Percentiles rank a stretch among this genome's conserved stretches.
Evolutionary conservation across 1,140 invertebrate species (phyloP).

Genomic region (Yoshiicerus persimilis): DNA sequence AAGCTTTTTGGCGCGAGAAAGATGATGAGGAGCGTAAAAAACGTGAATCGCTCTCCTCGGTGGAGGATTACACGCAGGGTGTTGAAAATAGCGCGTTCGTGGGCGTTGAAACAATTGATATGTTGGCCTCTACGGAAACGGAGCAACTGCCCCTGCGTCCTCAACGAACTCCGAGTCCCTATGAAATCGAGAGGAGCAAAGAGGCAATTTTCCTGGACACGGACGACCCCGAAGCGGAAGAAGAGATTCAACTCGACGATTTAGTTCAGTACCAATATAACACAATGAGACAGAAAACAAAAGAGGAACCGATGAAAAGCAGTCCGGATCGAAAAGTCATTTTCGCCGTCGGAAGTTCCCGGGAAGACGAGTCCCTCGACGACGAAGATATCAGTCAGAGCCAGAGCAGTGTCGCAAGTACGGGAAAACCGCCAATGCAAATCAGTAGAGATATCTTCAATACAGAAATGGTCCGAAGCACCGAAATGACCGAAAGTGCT

Average conservation of each 20-base stretch:
- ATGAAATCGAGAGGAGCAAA: slow-evolving; percentile 44
- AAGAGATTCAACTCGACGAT: slow-evolving; percentile 29
- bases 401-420: neutral
- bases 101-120: slow-evolving; percentile 55
- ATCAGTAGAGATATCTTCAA: neutral
- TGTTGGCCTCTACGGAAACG: slow-evolving; percentile 31
- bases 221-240: slow-evolving; percentile 33
- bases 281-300: slow-evolving; percentile 56
- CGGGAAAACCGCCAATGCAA: neutral
- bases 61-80: slow-evolving; percentile 45
- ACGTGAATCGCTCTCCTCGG: slow-evolving; percentile 39
- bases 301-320: slow-evolving; percentile 55
- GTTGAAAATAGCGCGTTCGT: slow-evolving; percentile 60
- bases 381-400: neutral
- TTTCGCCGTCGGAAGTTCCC: slow-evolving; percentile 10
- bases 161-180: slow-evolving; percentile 42
- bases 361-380: neutral
- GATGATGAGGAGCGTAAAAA: slow-evolving; percentile 44
- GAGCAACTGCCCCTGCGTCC: slow-evolving; percentile 9
- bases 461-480: neutral
- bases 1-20: slow-evolving; percentile 44
- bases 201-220: slow-evolving; percentile 47
- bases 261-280: slow-evolving; percentile 54
- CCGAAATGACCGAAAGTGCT: neutral
- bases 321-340: slow-evolving; percentile 57